phyloP scores from a whole-genome alignment of 2,797 vertebrate species.

The Gymnodraco acuticeps region DNA sequence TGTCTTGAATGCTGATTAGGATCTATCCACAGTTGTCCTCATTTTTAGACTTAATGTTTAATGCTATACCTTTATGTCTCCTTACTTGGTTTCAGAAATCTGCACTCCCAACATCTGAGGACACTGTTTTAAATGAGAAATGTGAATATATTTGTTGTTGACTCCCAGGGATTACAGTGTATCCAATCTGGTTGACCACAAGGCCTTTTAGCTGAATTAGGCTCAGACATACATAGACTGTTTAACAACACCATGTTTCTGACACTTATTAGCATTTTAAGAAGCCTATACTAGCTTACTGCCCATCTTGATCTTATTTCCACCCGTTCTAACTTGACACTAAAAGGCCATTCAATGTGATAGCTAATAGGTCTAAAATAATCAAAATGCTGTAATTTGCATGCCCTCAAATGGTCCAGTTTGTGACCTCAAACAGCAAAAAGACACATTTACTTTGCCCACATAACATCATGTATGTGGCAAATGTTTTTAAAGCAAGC shows the following conservation, averaged over 20 bases:
- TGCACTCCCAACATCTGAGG: background rate
- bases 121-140: background rate
- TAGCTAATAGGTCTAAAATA: conserved; percentile 34
- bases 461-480: conserved; percentile 63
- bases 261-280: conserved; percentile 12
- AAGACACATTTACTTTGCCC: conserved; percentile 35
- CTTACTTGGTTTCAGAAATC: background rate
- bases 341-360: conserved; percentile 31
- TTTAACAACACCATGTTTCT: background rate
- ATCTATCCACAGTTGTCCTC: background rate
- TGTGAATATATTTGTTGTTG: conserved; percentile 10
- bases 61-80: conserved; percentile 3
- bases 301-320: conserved; percentile 17
- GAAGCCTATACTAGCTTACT: background rate
- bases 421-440: conserved; percentile 61
- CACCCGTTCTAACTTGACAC: conserved; percentile 1
- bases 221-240: background rate
- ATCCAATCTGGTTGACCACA: conserved; percentile 1
- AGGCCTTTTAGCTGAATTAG: conserved; percentile 17
- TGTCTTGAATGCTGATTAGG: conserved; percentile 21
- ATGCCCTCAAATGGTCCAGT: conserved; percentile 44
- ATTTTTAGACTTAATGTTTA: background rate
- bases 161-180: background rate
- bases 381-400: conserved; percentile 35
- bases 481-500: conserved; percentile 71